Conservation (phyloP, 2,888 invertebrate species). For the Lochmaea crataegi region DNA sequence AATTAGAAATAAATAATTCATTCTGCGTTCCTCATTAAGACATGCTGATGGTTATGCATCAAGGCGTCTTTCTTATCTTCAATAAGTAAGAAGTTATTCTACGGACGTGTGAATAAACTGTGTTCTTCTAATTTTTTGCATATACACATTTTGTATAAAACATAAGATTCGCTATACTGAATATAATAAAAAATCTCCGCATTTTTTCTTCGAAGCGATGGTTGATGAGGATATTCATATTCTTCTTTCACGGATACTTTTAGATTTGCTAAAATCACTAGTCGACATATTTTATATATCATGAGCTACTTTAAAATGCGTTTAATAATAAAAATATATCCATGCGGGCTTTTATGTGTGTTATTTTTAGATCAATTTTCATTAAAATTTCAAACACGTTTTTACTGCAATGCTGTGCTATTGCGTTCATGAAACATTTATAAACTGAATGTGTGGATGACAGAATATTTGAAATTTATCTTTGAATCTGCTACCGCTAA, state of each 20-base stretch:
- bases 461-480: too few species aligned
- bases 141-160: not conserved
- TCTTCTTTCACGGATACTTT: too few species aligned
- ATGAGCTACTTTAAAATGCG: too few species aligned
- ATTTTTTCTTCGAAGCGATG: not conserved
- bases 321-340: too few species aligned
- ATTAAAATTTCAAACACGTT: not conserved
- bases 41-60: not conserved
- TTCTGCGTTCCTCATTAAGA: not conserved
- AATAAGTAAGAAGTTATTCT: not conserved
- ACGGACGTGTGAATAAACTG: not conserved
- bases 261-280: too few species aligned
- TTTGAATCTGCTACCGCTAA: too few species aligned
- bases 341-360: too few species aligned
- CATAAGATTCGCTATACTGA: too few species aligned
- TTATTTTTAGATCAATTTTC: not conserved
- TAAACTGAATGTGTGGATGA: too few species aligned
- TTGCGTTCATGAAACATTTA: too few species aligned
- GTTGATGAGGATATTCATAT: too few species aligned
- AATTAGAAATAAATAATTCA: slow-evolving; percentile 4
- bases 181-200: not conserved
- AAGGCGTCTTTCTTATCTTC: not conserved
- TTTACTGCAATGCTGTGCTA: not conserved
- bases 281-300: too few species aligned
- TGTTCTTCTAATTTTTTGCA: not conserved